These are phyloP conservation scores for Hipposideros armiger DNA, from an alignment of 2,113 vertebrate genomes.

Conservation along the genomic window DNA sequence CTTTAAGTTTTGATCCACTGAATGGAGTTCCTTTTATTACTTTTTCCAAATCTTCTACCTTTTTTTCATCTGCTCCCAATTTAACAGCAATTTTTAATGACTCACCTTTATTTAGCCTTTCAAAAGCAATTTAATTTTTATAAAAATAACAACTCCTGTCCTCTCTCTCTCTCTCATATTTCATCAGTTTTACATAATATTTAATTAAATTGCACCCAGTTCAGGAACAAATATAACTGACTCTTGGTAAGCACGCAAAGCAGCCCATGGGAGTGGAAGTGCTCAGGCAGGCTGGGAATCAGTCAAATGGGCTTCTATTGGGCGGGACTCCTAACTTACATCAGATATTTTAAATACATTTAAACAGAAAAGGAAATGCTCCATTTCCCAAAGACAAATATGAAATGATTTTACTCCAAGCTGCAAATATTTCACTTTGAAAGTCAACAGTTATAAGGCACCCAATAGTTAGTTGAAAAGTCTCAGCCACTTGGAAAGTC, in stretches of 20 bases:
- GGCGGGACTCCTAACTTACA: neutral
- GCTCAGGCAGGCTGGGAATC: neutral
- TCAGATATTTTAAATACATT: neutral
- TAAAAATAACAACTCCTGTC: conserved; percentile 5
- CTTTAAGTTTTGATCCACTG: neutral
- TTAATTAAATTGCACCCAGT: conserved; percentile 3
- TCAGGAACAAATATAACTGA: neutral
- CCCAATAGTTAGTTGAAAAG: neutral
- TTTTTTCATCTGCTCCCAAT: conserved; percentile 26
- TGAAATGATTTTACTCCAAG: neutral
- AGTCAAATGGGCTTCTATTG: neutral
- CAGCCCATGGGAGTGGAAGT: neutral
- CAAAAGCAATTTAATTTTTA: conserved; percentile 46
- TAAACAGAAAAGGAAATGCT: neutral
- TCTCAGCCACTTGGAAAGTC: neutral
- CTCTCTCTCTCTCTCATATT: neutral
- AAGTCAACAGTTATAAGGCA: neutral
- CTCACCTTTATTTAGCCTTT: conserved; percentile 46
- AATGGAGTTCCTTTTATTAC: neutral
- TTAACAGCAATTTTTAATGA: conserved; percentile 41
- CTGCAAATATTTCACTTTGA: neutral
- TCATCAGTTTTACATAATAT: conserved; percentile 58
- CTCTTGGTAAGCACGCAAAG: neutral
- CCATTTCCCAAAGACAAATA: neutral
- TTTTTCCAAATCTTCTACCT: neutral